Base-by-base conservation (phyloP, 2,888 invertebrate species). In the Zygothrica quintamaculata region DNA sequence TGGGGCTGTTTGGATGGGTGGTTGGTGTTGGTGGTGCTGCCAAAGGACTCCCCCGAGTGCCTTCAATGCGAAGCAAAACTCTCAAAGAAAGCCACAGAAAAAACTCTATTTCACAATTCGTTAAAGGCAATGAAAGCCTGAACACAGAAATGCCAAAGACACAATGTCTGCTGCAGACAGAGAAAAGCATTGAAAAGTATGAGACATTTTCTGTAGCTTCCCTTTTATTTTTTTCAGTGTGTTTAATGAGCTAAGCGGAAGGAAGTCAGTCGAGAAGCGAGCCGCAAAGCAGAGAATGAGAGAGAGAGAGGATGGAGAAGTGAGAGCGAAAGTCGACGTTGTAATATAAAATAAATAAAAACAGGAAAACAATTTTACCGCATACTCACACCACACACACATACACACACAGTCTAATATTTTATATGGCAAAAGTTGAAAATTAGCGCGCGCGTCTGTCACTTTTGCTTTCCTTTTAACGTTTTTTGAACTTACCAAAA, bases 191-290 rank as follows among this genome's bases (percentile, higher is more conserved):
- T 11, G 3, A n/a, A 39, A 37, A 46, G 31, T 18, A 3, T 29
- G 39, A 47, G n/a, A n/a, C n/a, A n/a, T n/a, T n/a, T n/a, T n/a
- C n/a, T n/a, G 33, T 22, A 46, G 18, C 39, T 43, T 52, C 29
- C n/a, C n/a, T n/a, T n/a, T 11, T 36, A 9, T 12, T 9, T 16
- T 11, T 52, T 58, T 43, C 60, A 61, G 57, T 77, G 70, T 87
- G 84, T 87, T 88, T 88, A 89, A 88, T 88, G 87, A 88, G 87
- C 84, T 88, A 88, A 88, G 77, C 87, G 87, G 87, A 88, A 89
- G 89, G 86, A 87, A 89, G 84, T 82, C 88, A 85, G 74, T 67
- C 84, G 59, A n/a, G n/a, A n/a, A n/a, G n/a, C n/a, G n/a, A n/a
- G n/a, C n/a, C n/a, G n/a, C n/a, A n/a, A n/a, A n/a, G n/a, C n/a